phyloP scores from a whole-genome alignment of 2,113 vertebrate genomes.

The Macquaria australasica region DNA sequence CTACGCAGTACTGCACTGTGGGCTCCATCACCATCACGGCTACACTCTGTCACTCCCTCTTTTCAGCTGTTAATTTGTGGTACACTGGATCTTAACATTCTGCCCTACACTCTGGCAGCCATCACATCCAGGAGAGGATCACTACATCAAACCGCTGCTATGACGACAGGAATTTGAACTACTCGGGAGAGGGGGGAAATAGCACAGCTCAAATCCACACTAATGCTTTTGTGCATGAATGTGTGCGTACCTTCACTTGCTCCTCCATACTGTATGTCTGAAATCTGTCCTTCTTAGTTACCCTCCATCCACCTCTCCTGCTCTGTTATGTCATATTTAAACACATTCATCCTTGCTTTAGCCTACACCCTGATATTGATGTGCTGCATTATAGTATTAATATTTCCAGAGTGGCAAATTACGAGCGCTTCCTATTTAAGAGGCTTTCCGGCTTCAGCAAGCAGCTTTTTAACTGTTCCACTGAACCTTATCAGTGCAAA shows the following conservation, averaged over 20 bases:
- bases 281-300: constrained; percentile 44
- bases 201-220: constrained; percentile 11
- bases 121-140: constrained; percentile 63
- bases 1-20: constrained; percentile 62
- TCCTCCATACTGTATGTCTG: constrained; percentile 25
- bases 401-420: constrained; percentile 60
- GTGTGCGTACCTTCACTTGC: constrained; percentile 18
- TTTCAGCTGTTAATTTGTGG: constrained; percentile 75
- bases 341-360: constrained; percentile 40
- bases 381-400: constrained; percentile 55
- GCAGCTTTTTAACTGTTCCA: constrained; percentile 51
- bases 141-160: constrained; percentile 68
- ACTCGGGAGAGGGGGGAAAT: background rate
- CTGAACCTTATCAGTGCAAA: constrained; percentile 60
- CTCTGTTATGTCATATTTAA: constrained; percentile 32
- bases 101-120: constrained; percentile 52
- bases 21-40: constrained; percentile 64
- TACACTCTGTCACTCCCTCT: constrained; percentile 70
- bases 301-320: constrained; percentile 19
- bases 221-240: constrained; percentile 19
- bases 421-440: constrained; percentile 62
- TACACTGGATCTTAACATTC: constrained; percentile 60
- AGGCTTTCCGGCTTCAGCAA: constrained; percentile 62
- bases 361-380: constrained; percentile 37
- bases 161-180: constrained; percentile 61